phyloP scores from a whole-genome alignment of 1,140 invertebrate genomes.

The Caenorhabditis remanei region DNA sequence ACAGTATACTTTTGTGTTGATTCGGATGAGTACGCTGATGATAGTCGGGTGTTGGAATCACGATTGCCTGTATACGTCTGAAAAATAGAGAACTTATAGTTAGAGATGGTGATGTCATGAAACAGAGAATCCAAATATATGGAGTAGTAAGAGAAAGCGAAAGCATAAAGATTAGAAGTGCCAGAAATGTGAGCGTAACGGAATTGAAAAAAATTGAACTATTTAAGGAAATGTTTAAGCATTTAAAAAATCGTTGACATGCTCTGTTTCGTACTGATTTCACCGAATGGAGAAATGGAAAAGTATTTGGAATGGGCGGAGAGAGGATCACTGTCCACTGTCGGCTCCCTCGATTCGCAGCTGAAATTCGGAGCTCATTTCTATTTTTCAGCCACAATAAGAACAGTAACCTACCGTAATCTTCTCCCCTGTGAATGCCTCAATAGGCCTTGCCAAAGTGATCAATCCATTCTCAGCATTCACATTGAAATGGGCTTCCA shows the following conservation, averaged over 20 bases:
- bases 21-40: slow-evolving; percentile 33
- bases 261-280: slow-evolving; percentile 71
- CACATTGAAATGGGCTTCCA: slow-evolving; percentile 69
- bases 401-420: slow-evolving; percentile 67
- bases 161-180: too few relatives aligned
- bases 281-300: slow-evolving; percentile 69
- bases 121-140: too few relatives aligned
- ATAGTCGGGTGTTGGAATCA: slow-evolving; percentile 66
- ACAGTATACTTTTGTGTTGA: slow-evolving; percentile 50
- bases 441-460: slow-evolving; percentile 63
- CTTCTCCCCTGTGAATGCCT: slow-evolving; percentile 69
- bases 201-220: slow-evolving; percentile 65
- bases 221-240: too few relatives aligned
- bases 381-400: slow-evolving; percentile 7
- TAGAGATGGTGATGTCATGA: too few relatives aligned
- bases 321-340: slow-evolving; percentile 71
- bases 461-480: slow-evolving; percentile 73
- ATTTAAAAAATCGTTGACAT: slow-evolving; percentile 71
- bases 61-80: slow-evolving; percentile 64
- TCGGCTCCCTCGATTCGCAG: slow-evolving; percentile 72
- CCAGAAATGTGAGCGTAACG: too few relatives aligned
- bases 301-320: slow-evolving; percentile 73
- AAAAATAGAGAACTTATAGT: slow-evolving; percentile 43
- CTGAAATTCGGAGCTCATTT: slow-evolving; percentile 61
- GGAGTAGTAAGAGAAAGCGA: too few relatives aligned